Evolutionary conservation across 2,888 invertebrate species (phyloP), one percentile per base, ranked within the genome.

Genomic region (Habrosyne pyritoides): DNA sequence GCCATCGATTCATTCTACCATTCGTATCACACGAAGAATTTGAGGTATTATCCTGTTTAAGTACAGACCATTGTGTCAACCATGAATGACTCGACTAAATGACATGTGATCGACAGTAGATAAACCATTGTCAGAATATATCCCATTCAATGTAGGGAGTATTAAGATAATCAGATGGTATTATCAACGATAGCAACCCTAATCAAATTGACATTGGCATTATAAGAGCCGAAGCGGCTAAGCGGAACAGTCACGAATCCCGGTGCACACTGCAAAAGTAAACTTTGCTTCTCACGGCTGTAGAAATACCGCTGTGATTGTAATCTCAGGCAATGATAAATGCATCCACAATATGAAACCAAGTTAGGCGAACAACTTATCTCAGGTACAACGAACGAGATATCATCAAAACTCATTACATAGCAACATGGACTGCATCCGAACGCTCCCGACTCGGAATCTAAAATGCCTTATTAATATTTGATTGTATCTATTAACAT

Each of bases 281-380:
- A 67, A 66, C 71, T 80, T 81, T 78, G 78, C 78, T 87, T 87
- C 89, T 87, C 90, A 89, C 87, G 86, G 82, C 80, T 77, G 77
- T 81, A 81, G 81, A 82, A 83, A 83, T 84, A 77, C 81, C 69
- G 75, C 65, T 62, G 57, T 70, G 84, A 91, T 87, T 73, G 74
- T 79, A 80, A 91, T 89, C 86, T 69, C 50, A 59, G 61, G 69
- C 75, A 75, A 69, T 81, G 84, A 89, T 88, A 86, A 87, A 89
- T 87, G 80, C 76, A 77, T 67, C 71, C 73, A 78, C 71, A 75
- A 74, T 60, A 57, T 61, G 59, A 61, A 62, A 61, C 59, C 65
- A n/a, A 18, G n/a, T 14, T 36, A 36, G 42, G 33, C 4, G 55
- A 61, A 62, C 63, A 63, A 64, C 56, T 66, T 63, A 66, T 54